Conservation (phyloP, 2,797 vertebrate species). For the Xenopus petersii region DNA sequence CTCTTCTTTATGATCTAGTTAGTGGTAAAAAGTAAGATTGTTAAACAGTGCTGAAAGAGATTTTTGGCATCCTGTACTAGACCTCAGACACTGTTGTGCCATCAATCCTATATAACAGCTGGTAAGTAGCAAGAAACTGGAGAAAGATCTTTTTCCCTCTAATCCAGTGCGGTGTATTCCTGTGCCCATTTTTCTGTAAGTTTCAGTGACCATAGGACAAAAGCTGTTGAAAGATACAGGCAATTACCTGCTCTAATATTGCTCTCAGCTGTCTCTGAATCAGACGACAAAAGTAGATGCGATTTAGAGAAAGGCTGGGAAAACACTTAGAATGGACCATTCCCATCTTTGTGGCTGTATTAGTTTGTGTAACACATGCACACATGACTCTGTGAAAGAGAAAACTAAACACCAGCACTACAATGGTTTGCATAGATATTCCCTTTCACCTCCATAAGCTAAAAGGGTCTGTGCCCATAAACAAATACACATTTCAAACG, state of each 20-base stretch:
- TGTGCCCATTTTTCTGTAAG: slow-evolving; percentile 72
- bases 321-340: slow-evolving; percentile 63
- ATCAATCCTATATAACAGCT: slow-evolving; percentile 74
- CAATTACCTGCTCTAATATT: slow-evolving; percentile 83
- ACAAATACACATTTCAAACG: no score
- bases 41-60: slow-evolving; percentile 55
- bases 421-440: no score
- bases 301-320: slow-evolving; percentile 73
- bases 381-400: not conserved
- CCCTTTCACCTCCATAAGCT: no score
- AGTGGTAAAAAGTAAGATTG: slow-evolving; percentile 65
- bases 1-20: slow-evolving; percentile 59
- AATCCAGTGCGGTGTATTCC: slow-evolving; percentile 70
- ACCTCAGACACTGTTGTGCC: slow-evolving; percentile 62
- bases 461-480: no score
- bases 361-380: slow-evolving; percentile 53
- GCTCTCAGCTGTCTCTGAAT: slow-evolving; percentile 72
- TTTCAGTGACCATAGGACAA: slow-evolving; percentile 76
- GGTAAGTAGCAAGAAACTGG: slow-evolving; percentile 73
- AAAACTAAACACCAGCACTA: no score
- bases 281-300: slow-evolving; percentile 74
- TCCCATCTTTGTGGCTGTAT: slow-evolving; percentile 56
- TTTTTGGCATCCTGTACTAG: slow-evolving; percentile 63
- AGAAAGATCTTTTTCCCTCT: slow-evolving; percentile 70
- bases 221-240: slow-evolving; percentile 80